Evolutionary conservation across 2,113 vertebrate genomes (phyloP).

Genomic region (Tychaedon coryphoeus): DNA sequence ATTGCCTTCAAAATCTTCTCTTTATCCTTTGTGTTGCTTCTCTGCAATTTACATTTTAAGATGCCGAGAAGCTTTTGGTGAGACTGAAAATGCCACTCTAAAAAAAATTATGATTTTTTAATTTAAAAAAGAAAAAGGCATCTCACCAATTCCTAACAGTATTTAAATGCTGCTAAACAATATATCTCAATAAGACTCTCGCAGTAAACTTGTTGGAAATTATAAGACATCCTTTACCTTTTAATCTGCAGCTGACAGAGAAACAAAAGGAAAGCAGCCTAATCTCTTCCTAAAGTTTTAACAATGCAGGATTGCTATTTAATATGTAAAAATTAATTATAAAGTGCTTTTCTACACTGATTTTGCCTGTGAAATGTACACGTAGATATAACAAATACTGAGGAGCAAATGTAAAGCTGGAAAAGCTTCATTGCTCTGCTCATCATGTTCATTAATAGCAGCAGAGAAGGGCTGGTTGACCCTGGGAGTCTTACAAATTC

Average conservation of each 20-base stretch:
- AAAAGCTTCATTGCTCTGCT: neutral
- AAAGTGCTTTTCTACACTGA: conserved; percentile 1
- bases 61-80: conserved; percentile 72
- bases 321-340: conserved; percentile 23
- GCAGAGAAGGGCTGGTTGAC: neutral
- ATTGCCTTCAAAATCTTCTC: conserved; percentile 84
- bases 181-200: neutral
- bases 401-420: neutral
- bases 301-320: neutral
- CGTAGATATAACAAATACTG: neutral
- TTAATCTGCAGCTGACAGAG: neutral
- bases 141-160: neutral
- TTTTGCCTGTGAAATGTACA: neutral
- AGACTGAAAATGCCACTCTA: conserved; percentile 71
- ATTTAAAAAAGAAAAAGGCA: conserved; percentile 17
- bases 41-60: conserved; percentile 85
- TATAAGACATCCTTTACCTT: neutral
- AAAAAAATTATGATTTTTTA: conserved; percentile 65
- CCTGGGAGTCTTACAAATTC: neutral
- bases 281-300: conserved; percentile 28
- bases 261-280: neutral
- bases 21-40: conserved; percentile 82
- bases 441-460: neutral
- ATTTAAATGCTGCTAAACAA: conserved; percentile 47
- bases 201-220: conserved; percentile 60